These are phyloP conservation scores for Chaetophractus vellerosus DNA, from an alignment of 2,797 vertebrate species.

Conservation along the genomic window DNA sequence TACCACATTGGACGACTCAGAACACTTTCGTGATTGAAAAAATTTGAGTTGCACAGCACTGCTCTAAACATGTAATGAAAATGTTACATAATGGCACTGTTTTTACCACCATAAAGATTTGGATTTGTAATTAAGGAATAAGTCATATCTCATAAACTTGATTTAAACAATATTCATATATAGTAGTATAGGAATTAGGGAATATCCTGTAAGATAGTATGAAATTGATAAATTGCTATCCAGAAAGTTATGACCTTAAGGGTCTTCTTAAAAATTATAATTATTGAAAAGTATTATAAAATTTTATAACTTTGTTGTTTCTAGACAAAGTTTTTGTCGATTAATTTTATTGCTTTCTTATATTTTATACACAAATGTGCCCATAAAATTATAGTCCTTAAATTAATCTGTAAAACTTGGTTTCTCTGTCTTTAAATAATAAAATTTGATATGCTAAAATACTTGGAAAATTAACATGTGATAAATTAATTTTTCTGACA, in stretches of 20 bases:
- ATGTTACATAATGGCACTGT: not conserved
- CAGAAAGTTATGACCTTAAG: not conserved
- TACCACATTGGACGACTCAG: not conserved
- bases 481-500: constrained; percentile 4
- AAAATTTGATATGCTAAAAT: not conserved
- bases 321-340: not conserved
- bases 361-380: not conserved
- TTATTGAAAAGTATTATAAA: not conserved
- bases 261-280: not conserved
- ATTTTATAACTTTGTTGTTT: not conserved
- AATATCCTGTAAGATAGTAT: not conserved
- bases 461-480: not conserved
- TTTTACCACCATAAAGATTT: not conserved
- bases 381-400: not conserved
- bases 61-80: not conserved
- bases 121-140: not conserved
- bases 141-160: not conserved
- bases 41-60: not conserved
- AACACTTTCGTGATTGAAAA: not conserved
- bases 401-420: not conserved
- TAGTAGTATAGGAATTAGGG: not conserved
- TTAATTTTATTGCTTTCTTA: not conserved
- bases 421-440: not conserved
- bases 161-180: not conserved
- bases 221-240: not conserved